These are phyloP conservation scores for Drosophila mulleri DNA, from an alignment of 2,888 invertebrate genomes.

Conservation along the genomic window DNA sequence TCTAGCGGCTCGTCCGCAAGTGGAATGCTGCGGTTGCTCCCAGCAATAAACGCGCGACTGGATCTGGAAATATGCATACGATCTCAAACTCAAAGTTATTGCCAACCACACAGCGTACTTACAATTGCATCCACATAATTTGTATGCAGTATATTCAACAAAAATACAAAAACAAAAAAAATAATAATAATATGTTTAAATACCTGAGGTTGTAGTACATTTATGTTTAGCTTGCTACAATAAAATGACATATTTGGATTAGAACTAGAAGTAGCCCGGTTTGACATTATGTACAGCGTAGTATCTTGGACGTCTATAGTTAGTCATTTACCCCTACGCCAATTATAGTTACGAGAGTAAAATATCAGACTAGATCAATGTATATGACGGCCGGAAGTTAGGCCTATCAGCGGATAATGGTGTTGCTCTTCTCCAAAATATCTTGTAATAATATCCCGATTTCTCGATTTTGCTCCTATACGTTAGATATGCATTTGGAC, in stretches of 20 bases:
- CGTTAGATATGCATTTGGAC: not conserved
- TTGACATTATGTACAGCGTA: not conserved
- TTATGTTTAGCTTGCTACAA: not conserved
- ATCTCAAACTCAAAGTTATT: not conserved
- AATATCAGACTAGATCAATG: not conserved
- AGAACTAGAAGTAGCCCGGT: too few relatives aligned
- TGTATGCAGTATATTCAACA: not conserved
- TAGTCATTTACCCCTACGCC: too few relatives aligned
- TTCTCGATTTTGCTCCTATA: not conserved
- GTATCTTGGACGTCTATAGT: not conserved
- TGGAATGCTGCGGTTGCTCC: conserved; percentile 20
- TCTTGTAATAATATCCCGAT: too few relatives aligned
- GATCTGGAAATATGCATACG: conserved; percentile 16
- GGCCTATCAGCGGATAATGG: too few relatives aligned
- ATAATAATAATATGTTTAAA: not conserved
- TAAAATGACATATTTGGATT: too few relatives aligned
- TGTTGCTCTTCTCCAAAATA: not conserved
- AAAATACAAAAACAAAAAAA: not conserved
- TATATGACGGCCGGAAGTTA: not conserved
- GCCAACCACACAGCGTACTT: conserved; percentile 5
- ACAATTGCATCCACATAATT: conserved; percentile 44
- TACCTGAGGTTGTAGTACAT: conserved; percentile 2
- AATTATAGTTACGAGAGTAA: too few relatives aligned
- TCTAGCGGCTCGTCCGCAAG: conserved; percentile 11
- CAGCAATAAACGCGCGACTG: conserved; percentile 45